Evolutionary conservation across 2,888 invertebrate genomes (phyloP), one percentile per base, ranked within the genome.

Genomic region (Protophormia terraenovae): DNA sequence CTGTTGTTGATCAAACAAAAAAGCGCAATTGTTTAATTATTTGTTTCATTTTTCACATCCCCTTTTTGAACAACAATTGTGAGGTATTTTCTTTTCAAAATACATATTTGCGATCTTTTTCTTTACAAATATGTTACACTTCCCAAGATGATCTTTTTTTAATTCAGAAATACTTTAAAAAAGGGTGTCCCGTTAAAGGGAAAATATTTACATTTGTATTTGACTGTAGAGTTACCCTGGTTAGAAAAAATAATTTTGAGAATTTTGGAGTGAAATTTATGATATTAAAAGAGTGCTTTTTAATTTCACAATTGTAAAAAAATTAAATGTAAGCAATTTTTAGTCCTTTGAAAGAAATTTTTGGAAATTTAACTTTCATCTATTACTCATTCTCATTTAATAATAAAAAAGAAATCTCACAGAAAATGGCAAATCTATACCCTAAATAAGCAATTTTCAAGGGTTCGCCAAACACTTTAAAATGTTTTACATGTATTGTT

Each of bases 21-120:
- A 80, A 80, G 24, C 55, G 58, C 80, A 80, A 80, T 73, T 80
- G 66, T 60, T 75, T 35, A 58, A 27, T 45, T 29, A 32, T 50
- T 72, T 58, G n/a, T 79, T 41, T 14, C 38, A 24, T n/a, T 71
- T 55, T 67, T 67, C 19, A 5, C 24, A 24, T 41, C 41, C 72
- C 72, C 55, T n/a, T 71, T 55, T 22, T 16, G 27, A 10, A n/a
- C 45, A 14, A 35, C 29, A 77, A 19, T 27, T n/a, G 19, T 55
- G 41, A 12, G n/a, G 14, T 14, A 41, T 55, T 38, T 29, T 58
- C 72, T 45, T 66, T 66, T 7, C n/a, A 22, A 16, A 2, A 50
- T 50, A 19, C 3, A 45, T 3, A 45, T 32, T 19, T 47, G n/a
- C 4, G 22, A 22, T 22, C 29, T 19, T 19, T 41, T 55, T 19